Evolutionary conservation across 2,797 vertebrate genomes (phyloP).

Genomic region (Dendrocincla tyrannina): DNA sequence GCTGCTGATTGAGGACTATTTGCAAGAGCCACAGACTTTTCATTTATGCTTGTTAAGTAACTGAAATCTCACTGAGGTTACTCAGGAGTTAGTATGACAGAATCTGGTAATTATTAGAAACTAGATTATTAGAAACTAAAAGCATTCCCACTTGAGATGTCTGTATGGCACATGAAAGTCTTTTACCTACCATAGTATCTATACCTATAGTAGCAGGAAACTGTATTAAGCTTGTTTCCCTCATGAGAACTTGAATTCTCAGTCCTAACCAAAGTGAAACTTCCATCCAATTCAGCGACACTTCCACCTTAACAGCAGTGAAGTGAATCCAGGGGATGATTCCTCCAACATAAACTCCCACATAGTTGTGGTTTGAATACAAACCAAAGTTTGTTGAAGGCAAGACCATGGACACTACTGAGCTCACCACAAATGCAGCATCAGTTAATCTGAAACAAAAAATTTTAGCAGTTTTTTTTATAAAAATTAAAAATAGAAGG

Average conservation of each 20-base stretch:
- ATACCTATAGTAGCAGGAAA: not conserved
- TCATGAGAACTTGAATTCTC: not conserved
- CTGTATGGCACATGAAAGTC: not conserved
- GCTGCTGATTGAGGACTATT: not conserved
- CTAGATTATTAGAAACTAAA: slow-evolving; percentile 9
- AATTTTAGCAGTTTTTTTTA: not conserved
- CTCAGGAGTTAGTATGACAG: not conserved
- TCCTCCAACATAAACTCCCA: not conserved
- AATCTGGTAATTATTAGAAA: not conserved
- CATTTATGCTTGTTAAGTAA: not conserved
- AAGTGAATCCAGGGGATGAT: not conserved
- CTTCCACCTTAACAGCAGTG: not conserved
- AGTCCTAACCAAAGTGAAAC: not conserved
- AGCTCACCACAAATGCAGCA: not conserved
- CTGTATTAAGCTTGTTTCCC: not conserved
- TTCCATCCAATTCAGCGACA: not conserved
- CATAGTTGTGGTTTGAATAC: not conserved
- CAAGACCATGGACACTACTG: not conserved
- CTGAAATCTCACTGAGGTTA: not conserved
- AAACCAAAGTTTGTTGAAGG: not conserved
- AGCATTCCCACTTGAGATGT: not conserved
- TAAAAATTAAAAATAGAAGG: not conserved
- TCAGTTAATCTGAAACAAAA: not conserved
- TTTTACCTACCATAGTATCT: not conserved
- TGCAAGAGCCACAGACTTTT: not conserved